These are phyloP conservation scores for Candidula unifasciata DNA, from an alignment of 2,888 invertebrate genomes.

Conservation along the genomic window DNA sequence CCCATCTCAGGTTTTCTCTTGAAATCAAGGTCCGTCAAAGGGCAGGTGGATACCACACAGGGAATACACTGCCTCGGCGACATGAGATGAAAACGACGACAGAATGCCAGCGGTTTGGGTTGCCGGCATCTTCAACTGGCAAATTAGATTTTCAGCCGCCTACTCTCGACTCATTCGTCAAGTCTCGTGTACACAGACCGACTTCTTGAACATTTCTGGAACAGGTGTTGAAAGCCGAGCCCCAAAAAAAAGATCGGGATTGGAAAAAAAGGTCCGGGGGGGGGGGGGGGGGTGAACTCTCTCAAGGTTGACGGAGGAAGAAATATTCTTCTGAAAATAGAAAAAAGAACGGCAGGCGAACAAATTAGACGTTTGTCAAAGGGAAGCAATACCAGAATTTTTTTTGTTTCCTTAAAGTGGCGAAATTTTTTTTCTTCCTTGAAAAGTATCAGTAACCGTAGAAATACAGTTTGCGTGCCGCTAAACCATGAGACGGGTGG, in stretches of 20 bases:
- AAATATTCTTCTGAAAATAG: constrained; percentile 39
- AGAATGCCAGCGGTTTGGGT: constrained; percentile 32
- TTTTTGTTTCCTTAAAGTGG: background rate
- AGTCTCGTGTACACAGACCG: constrained; percentile 41
- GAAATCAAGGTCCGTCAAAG: constrained; percentile 19
- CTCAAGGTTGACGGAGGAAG: constrained; percentile 21
- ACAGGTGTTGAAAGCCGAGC: constrained; percentile 42
- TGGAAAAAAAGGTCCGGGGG: too few species aligned
- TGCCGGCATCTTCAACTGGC: background rate
- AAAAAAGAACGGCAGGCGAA: background rate
- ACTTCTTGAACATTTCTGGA: constrained; percentile 30
- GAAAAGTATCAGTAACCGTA: constrained; percentile 16
- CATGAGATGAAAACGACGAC: constrained; percentile 16
- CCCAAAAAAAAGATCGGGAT: background rate
- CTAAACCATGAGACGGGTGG: constrained; percentile 22
- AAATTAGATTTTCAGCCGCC: constrained; percentile 36
- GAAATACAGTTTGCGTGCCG: constrained; percentile 23
- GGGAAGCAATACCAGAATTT: constrained; percentile 18
- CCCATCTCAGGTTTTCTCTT: background rate
- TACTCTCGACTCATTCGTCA: constrained; percentile 35
- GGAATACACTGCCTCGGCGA: constrained; percentile 24
- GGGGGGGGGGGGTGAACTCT: background rate
- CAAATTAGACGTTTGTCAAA: constrained; percentile 31
- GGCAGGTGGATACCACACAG: constrained; percentile 41
- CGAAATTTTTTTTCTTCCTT: background rate